These are phyloP conservation scores for Chouioia cunea DNA, from an alignment of 2,888 invertebrate genomes.

Conservation along the genomic window DNA sequence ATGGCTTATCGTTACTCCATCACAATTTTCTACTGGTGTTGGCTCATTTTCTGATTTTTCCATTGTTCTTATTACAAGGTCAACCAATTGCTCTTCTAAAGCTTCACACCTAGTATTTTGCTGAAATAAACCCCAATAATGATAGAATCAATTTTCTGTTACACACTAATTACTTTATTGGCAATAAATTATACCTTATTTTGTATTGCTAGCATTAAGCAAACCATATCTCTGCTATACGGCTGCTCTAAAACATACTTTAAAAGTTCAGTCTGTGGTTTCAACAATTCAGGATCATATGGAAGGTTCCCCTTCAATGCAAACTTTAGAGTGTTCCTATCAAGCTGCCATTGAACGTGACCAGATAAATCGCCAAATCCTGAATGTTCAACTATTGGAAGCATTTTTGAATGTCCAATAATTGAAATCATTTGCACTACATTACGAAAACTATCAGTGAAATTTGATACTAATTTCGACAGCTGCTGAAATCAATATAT, in stretches of 20 bases:
- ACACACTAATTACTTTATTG: conserved; percentile 8
- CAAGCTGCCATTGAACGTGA: conserved; percentile 88
- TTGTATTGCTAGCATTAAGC: conserved; percentile 92
- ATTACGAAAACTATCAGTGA: conserved; percentile 92
- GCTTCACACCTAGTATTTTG: conserved; percentile 89
- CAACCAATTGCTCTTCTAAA: conserved; percentile 92
- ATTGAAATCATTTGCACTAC: conserved; percentile 97
- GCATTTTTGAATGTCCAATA: conserved; percentile 88
- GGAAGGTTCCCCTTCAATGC: conserved; percentile 83
- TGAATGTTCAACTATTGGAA: conserved; percentile 94
- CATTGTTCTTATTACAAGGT: conserved; percentile 91
- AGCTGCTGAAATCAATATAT: conserved; percentile 76
- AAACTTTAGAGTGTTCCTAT: conserved; percentile 83
- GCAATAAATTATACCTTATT: conserved; percentile 77
- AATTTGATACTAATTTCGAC: conserved; percentile 85
- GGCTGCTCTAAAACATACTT: conserved; percentile 94
- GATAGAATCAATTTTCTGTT: conserved; percentile 31
- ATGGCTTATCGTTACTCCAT: conserved; percentile 76
- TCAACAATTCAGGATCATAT: conserved; percentile 87
- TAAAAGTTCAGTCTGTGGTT: conserved; percentile 89
- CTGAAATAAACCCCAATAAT: conserved; percentile 58
- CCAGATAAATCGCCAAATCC: conserved; percentile 82
- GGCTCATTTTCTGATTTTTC: conserved; percentile 85
- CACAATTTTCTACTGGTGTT: conserved; percentile 71
- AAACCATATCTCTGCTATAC: conserved; percentile 96